Evolutionary conservation across 2,797 vertebrate species (phyloP).

Genomic region (Poecilia velifera): DNA sequence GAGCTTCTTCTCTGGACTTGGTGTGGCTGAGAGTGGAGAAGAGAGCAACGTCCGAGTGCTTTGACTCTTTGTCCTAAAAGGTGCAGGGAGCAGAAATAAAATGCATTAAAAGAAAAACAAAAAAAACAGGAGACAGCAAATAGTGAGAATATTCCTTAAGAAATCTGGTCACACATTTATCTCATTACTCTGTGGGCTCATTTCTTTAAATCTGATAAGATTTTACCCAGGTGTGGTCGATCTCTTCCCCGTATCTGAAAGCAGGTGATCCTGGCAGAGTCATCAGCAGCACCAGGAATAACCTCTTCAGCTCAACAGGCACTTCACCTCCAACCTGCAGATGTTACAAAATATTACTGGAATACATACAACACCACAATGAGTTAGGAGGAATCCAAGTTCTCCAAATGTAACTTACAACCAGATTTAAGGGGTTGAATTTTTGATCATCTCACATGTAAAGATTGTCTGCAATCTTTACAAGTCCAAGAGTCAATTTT

Average conservation of each 20-base stretch:
- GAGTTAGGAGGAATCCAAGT: background rate
- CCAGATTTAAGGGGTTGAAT: background rate
- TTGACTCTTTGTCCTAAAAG: slow-evolving; percentile 45
- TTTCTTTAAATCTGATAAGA: background rate
- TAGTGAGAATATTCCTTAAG: background rate
- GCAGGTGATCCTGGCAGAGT: slow-evolving; percentile 82
- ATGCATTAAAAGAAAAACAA: background rate
- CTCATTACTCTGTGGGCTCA: background rate
- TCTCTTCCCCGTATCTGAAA: slow-evolving; percentile 68
- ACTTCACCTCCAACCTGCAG: slow-evolving; percentile 71
- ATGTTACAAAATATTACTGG: background rate
- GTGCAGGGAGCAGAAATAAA: background rate
- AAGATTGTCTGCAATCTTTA: background rate
- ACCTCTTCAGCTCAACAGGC: slow-evolving; percentile 61
- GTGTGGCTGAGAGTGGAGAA: slow-evolving; percentile 74
- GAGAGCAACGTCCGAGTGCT: slow-evolving; percentile 45
- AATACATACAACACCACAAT: background rate
- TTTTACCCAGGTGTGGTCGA: slow-evolving; percentile 62
- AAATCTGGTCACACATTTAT: background rate
- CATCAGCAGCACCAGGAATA: slow-evolving; percentile 80
- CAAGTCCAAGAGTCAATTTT: background rate
- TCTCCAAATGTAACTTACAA: background rate
- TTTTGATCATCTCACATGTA: background rate
- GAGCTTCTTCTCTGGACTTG: slow-evolving; percentile 76
- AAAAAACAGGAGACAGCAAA: background rate